Conservation (phyloP, 2,113 vertebrate genomes). For the Anoura caudifer region DNA sequence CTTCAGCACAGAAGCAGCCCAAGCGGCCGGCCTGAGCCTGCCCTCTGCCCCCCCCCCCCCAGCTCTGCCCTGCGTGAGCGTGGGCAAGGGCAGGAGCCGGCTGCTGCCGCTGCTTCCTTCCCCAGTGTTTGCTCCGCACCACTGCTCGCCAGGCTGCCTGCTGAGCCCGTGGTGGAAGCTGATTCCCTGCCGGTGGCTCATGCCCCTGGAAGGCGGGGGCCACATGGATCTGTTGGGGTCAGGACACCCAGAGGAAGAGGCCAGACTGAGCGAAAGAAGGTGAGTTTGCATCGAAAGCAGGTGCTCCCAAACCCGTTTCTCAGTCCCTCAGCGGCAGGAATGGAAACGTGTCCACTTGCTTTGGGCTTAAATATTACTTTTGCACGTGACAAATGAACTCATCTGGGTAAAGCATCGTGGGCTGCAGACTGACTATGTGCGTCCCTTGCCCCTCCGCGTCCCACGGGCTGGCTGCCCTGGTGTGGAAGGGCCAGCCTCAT, state of each 20-base stretch:
- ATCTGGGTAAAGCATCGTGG: accelerated
- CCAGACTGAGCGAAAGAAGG: no score
- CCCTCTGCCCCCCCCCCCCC: no score
- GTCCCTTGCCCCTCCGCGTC: background rate
- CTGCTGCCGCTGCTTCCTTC: no score
- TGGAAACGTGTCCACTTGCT: no score
- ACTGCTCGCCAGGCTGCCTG: accelerated
- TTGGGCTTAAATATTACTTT: background rate
- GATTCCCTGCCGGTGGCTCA: accelerated
- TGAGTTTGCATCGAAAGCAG: background rate
- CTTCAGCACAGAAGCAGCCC: background rate
- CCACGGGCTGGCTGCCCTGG: background rate
- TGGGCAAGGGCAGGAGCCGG: accelerated
- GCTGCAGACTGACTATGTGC: accelerated
- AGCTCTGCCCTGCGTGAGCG: accelerated
- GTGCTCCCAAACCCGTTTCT: background rate
- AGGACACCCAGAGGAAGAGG: accelerated
- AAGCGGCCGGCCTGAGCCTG: accelerated
- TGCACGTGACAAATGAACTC: background rate
- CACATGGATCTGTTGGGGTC: accelerated
- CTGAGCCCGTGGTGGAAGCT: background rate
- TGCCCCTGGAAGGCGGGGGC: accelerated
- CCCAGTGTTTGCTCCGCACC: accelerated
- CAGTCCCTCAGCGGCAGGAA: background rate
- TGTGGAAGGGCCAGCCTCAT: background rate